Conservation (phyloP, 2,113 vertebrate genomes). For the Machaerirhynchus nigripectus region DNA sequence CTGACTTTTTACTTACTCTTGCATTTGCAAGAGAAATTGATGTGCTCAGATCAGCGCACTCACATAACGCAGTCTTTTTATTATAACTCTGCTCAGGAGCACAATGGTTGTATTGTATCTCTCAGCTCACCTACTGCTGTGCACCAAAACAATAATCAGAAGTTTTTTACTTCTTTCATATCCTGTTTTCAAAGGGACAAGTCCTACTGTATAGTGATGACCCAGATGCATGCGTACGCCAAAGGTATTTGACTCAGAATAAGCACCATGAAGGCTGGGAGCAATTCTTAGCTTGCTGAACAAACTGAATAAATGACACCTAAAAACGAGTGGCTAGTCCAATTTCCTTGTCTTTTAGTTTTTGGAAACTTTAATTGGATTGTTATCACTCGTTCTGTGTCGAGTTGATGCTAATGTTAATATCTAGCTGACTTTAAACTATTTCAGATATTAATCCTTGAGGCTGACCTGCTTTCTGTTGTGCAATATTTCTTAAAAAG, state of each 20-base stretch:
- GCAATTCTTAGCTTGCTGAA: background rate
- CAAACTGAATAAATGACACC: background rate
- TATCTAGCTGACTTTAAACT: background rate
- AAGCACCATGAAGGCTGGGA: background rate
- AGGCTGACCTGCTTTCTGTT: background rate
- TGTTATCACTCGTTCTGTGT: background rate
- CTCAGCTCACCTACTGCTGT: background rate
- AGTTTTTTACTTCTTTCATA: background rate
- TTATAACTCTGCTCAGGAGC: background rate
- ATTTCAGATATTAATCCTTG: background rate
- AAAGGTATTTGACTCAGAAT: background rate
- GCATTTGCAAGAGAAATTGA: background rate
- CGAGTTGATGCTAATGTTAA: background rate
- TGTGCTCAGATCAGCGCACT: background rate
- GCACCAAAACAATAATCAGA: background rate
- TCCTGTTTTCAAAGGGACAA: background rate
- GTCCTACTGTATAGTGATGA: background rate
- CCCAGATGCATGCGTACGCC: background rate
- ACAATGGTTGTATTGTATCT: background rate
- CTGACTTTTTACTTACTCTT: background rate
- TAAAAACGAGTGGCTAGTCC: background rate
- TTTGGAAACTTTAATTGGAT: background rate
- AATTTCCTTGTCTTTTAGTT: background rate
- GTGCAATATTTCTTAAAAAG: background rate
- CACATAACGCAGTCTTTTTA: background rate